Conservation (phyloP, 2,113 vertebrate genomes). For the Dasypus novemcinctus region DNA sequence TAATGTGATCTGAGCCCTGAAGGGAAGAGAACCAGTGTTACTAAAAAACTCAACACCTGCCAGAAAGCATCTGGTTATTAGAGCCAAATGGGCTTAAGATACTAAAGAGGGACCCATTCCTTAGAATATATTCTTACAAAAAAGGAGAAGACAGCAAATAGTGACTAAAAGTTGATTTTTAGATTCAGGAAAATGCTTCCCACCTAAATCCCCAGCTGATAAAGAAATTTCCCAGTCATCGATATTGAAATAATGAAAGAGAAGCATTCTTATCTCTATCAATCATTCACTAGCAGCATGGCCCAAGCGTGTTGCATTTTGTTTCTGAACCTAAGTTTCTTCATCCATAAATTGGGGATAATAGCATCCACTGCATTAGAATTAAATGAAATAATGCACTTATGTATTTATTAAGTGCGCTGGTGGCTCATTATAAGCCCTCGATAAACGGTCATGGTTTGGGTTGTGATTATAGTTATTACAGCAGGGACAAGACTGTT, state of each 20-base stretch:
- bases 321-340: neutral
- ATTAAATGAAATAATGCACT: neutral
- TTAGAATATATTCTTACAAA: neutral
- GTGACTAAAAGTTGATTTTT: neutral
- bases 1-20: neutral
- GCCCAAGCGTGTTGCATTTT: neutral
- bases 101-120: neutral
- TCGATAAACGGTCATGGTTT: neutral
- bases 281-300: neutral
- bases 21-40: neutral
- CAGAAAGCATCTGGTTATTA: neutral
- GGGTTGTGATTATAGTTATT: neutral
- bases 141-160: neutral
- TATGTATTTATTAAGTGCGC: neutral
- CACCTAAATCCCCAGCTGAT: neutral
- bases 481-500: neutral
- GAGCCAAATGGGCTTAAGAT: neutral
- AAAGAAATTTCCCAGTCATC: slow-evolving; percentile 40
- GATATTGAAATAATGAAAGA: neutral
- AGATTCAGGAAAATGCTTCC: neutral
- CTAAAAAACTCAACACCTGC: neutral
- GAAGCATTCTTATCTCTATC: neutral
- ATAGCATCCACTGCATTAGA: neutral
- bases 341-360: neutral
- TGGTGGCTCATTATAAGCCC: neutral